Evolutionary conservation across 2,113 vertebrate genomes (phyloP), one percentile per base, ranked within the genome.

Genomic region (Neofelis nebulosa): DNA sequence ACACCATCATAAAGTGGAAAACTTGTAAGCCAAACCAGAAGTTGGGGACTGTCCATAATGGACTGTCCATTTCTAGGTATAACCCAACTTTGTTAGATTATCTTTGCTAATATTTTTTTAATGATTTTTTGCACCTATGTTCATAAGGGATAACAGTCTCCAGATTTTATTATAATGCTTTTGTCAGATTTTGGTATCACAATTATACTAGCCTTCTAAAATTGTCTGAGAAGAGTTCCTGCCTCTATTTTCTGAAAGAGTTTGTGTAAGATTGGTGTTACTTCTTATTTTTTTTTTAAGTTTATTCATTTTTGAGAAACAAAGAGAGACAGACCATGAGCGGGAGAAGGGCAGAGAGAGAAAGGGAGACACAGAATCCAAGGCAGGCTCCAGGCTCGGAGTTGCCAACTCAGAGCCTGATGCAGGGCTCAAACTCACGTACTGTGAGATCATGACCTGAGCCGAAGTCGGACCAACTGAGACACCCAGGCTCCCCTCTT

Each of bases 101-200:
- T 38, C n/a, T 89, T 89, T 83, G 78, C 41, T 89, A 82, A 82
- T 82, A 89, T 45, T 82, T 94, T 52, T 65, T 73, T 76, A 74
- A 61, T 61, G 36, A 89, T 7, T 89, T 69, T 55, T 55, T 90
- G 27, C 1, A 93, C 50, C 38, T 89, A 63, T 71, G 27, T 84
- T 89, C 61, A 85, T 61, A 63, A 84, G 81, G 3, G 33, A 69
- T 83, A 63, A 90, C 63, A 13, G 69, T 57, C 36, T 89, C 25
- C 71, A 76, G 50, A 21, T 93, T 57, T 83, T 83, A 68, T 38
- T 50, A 50, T 81, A 82, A 82, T 48, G 18, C 10, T 25, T 80
- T 50, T 89, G 85, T 82, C 76, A 82, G 76, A 65, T 63, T 73
- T 71, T 74, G n/a, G n/a, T 73, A 38, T 33, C 41, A 50, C 66